Evolutionary conservation across 2,113 vertebrate genomes (phyloP).

Genomic region (Tupaia chinensis): DNA sequence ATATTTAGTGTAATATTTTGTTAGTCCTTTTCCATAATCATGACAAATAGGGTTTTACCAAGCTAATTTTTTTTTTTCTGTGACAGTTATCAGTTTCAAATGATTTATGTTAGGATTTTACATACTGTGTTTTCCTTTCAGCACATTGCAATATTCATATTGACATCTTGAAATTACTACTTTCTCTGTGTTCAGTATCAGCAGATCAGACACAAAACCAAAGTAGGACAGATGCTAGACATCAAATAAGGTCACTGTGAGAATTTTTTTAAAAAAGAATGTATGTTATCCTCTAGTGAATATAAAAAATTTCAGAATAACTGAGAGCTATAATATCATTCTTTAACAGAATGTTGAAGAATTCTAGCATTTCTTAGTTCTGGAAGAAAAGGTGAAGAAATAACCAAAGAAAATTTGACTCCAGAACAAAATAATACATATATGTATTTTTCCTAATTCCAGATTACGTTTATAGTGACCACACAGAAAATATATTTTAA

Average conservation of each 20-base stretch:
- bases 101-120: neutral
- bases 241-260: neutral
- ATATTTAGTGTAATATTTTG: neutral
- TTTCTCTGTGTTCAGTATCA: neutral
- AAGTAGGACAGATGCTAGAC: neutral
- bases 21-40: neutral
- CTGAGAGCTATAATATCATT: neutral
- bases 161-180: neutral
- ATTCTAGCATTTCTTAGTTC: neutral
- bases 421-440: neutral
- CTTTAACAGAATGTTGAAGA: neutral
- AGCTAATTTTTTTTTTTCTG: neutral
- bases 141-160: neutral
- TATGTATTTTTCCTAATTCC: neutral
- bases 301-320: neutral
- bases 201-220: neutral
- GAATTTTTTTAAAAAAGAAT: neutral
- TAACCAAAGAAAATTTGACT: neutral
- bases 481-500: neutral
- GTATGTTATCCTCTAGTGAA: neutral
- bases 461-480: neutral
- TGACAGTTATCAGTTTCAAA: neutral
- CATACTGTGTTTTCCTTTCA: neutral
- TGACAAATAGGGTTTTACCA: neutral
- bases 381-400: neutral